These are phyloP conservation scores for Cyclophora albipunctata DNA, from an alignment of 2,888 invertebrate species.

Conservation along the genomic window DNA sequence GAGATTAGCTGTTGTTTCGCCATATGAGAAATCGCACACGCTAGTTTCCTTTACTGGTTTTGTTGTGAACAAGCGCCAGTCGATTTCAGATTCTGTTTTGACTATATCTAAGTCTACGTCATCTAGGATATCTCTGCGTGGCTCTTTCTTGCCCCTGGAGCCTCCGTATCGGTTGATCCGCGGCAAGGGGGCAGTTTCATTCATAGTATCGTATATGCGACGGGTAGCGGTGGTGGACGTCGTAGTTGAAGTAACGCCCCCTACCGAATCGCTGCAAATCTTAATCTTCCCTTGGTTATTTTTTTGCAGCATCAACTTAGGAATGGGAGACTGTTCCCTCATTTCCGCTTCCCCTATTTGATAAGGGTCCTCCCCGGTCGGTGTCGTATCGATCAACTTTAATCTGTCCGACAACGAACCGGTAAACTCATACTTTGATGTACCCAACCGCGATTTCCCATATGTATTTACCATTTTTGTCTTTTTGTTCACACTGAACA, in stretches of 20 bases:
- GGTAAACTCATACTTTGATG: constrained; percentile 30
- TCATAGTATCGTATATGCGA: constrained; percentile 43
- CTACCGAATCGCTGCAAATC: constrained; percentile 31
- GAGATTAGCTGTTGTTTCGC: constrained; percentile 43
- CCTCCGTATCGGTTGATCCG: not conserved
- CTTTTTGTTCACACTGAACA: constrained; percentile 49
- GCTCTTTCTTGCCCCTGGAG: constrained; percentile 25
- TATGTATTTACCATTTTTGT: constrained; percentile 57
- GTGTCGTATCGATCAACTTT: constrained; percentile 59
- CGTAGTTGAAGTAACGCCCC: constrained; percentile 10
- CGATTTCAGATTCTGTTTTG: constrained; percentile 45
- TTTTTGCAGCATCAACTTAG: constrained; percentile 61
- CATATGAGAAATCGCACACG: constrained; percentile 52
- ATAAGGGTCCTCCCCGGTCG: constrained; percentile 64
- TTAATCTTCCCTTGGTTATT: constrained; percentile 49
- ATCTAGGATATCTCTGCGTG: constrained; percentile 22
- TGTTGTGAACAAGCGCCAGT: constrained; percentile 41
- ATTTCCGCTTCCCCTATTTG: constrained; percentile 64
- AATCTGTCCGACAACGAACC: constrained; percentile 58
- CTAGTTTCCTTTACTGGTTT: constrained; percentile 40
- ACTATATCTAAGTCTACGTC: constrained; percentile 43
- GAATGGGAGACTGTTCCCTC: constrained; percentile 66
- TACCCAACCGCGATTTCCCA: constrained; percentile 34
- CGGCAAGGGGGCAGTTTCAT: constrained; percentile 25
- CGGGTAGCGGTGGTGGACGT: constrained; percentile 25